A percentile compares a stretch with the other conserved stretches of the same genome.
phyloP scores from a whole-genome alignment of 30 jellyfish, hydroid and myxozoan genomes.

The Cassiopea xamachana region DNA sequence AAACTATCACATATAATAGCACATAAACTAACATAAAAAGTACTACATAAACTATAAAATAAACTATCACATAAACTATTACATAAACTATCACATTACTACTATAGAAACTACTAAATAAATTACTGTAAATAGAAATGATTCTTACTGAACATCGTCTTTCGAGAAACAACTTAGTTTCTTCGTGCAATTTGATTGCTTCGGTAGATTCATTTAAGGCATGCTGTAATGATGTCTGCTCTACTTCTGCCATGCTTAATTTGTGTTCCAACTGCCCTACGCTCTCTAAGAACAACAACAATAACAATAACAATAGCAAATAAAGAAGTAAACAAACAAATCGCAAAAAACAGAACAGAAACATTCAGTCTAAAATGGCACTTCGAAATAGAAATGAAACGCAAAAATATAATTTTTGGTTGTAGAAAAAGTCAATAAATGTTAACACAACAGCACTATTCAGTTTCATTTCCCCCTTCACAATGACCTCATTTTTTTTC shows the following conservation, averaged over 20 bases:
- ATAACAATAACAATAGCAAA: not conserved
- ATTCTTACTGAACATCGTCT: not conserved
- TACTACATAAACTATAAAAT: no score
- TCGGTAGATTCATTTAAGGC: constrained; percentile 32
- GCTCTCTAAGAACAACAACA: constrained; percentile 5
- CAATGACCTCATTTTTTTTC: no score
- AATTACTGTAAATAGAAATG: not conserved
- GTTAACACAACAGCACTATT: no score
- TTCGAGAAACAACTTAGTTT: not conserved
- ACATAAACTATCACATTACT: no score
- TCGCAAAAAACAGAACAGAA: not conserved
- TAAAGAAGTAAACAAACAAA: not conserved
- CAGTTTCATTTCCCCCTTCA: no score
- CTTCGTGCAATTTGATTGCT: not conserved
- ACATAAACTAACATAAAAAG: no score
- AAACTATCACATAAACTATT: no score
- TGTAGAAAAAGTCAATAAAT: not conserved
- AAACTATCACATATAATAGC: no score
- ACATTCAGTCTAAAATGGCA: not conserved
- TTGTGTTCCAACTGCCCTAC: constrained; percentile 12
- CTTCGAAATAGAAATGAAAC: not conserved
- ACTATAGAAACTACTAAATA: no score
- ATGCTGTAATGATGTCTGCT: constrained; percentile 13
- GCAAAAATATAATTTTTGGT: not conserved
- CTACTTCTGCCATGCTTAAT: not conserved